A percentile compares a stretch with the other conserved stretches of the same genome.
These are phyloP conservation scores for Dufourea novaeangliae DNA, from an alignment of 1,140 invertebrate genomes.

Conservation along the genomic window DNA sequence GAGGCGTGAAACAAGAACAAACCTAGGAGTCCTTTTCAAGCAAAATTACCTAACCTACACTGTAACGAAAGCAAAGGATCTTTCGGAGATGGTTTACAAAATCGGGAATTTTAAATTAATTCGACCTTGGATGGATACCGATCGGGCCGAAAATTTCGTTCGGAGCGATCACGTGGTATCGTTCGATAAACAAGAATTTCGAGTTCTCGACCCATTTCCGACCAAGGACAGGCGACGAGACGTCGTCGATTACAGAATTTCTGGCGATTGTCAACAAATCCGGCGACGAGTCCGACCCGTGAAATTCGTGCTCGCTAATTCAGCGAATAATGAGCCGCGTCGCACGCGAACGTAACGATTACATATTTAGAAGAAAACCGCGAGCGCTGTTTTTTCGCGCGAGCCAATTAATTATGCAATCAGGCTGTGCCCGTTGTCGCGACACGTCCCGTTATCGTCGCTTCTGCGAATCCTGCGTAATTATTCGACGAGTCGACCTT, in stretches of 20 bases:
- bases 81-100: background rate
- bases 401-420: slow-evolving; percentile 12
- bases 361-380: background rate
- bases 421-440: too few species aligned
- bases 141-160: background rate
- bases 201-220: background rate
- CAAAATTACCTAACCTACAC: too few species aligned
- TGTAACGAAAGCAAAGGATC: too few species aligned
- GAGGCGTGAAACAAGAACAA: background rate
- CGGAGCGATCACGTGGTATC: background rate
- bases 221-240: background rate
- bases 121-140: background rate
- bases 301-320: background rate
- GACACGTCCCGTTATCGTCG: background rate
- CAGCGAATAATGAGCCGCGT: background rate
- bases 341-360: background rate
- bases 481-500: background rate
- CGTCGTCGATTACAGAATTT: background rate
- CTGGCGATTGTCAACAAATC: slow-evolving; percentile 32
- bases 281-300: background rate
- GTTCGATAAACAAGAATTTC: background rate
- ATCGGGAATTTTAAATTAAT: too few species aligned
- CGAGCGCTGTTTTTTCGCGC: background rate
- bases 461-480: slow-evolving; percentile 2
- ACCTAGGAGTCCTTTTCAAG: too few species aligned